Percentiles rank a stretch among this genome's conserved stretches.
Conservation (phyloP, 2,888 invertebrate genomes). For the Siphlonurus alternatus region DNA sequence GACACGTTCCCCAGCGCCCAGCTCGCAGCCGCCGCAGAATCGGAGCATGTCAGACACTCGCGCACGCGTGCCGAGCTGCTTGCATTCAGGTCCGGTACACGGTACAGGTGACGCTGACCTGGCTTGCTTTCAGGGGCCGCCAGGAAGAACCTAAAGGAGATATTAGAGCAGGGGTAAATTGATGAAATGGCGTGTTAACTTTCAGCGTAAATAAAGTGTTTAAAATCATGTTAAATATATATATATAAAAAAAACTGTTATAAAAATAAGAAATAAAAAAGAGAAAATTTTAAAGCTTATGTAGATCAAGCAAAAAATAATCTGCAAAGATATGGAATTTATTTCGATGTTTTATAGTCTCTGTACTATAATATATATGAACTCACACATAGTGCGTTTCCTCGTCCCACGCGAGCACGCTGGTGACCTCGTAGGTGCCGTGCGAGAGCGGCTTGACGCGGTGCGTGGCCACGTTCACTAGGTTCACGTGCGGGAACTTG, state of each 20-base stretch:
- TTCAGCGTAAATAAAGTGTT: too few relatives aligned
- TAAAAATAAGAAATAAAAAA: too few relatives aligned
- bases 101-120: slow-evolving; percentile 65
- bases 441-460: slow-evolving; percentile 41
- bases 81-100: slow-evolving; percentile 35
- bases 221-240: too few relatives aligned
- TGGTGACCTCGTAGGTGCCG: slow-evolving; percentile 56
- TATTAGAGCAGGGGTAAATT: too few relatives aligned
- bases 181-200: background rate
- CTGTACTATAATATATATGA: too few relatives aligned
- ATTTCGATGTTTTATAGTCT: too few relatives aligned
- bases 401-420: slow-evolving; percentile 62
- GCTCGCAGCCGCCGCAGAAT: slow-evolving; percentile 11
- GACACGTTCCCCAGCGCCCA: slow-evolving; percentile 9
- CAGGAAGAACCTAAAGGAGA: slow-evolving; percentile 51
- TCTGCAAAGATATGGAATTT: too few relatives aligned
- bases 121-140: slow-evolving; percentile 63
- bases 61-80: slow-evolving; percentile 27
- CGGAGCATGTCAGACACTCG: slow-evolving; percentile 41
- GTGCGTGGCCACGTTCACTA: slow-evolving; percentile 20
- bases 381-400: slow-evolving; percentile 47
- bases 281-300: too few relatives aligned
- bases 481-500: slow-evolving; percentile 35
- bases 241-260: too few relatives aligned
- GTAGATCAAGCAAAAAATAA: too few relatives aligned